Conservation (phyloP, 2,888 invertebrate species). For the Phasia obesa region DNA sequence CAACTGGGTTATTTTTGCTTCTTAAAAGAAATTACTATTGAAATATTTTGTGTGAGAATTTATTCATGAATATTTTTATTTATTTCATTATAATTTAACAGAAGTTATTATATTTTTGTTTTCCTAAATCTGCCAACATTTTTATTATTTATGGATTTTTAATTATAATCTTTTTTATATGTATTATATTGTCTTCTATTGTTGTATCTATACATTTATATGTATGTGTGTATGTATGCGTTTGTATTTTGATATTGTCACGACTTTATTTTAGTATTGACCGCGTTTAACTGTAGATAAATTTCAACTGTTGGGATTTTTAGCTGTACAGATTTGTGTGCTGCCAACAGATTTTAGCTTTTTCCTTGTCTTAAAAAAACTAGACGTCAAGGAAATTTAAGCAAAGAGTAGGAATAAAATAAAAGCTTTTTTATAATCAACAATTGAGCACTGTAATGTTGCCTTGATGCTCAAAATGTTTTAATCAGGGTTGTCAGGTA, state of each 20-base stretch:
- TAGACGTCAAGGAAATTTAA: constrained; percentile 55
- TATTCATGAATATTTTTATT: not conserved
- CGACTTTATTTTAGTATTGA: constrained; percentile 43
- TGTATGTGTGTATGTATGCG: constrained; percentile 17
- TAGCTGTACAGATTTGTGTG: constrained; percentile 67
- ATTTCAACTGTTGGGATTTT: constrained; percentile 67
- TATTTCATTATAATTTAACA: not conserved
- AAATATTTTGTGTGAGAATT: not conserved
- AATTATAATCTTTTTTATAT: constrained; percentile 36
- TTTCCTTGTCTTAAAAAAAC: constrained; percentile 38
- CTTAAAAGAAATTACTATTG: not conserved
- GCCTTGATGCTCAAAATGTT: constrained; percentile 32
- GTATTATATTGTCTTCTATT: constrained; percentile 3
- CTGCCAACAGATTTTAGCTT: constrained; percentile 60
- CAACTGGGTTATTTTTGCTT: not conserved
- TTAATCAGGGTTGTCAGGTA: not conserved
- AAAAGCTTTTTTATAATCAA: constrained; percentile 59
- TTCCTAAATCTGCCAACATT: constrained; percentile 6
- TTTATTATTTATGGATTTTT: constrained; percentile 60
- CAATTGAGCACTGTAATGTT: constrained; percentile 50
- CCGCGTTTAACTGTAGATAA: constrained; percentile 64
- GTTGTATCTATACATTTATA: constrained; percentile 12
- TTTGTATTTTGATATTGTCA: constrained; percentile 46
- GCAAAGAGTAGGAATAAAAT: constrained; percentile 36
- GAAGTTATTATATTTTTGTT: not conserved